phyloP scores from a whole-genome alignment of 1,140 invertebrate species.

The Drosophila ogumai region DNA sequence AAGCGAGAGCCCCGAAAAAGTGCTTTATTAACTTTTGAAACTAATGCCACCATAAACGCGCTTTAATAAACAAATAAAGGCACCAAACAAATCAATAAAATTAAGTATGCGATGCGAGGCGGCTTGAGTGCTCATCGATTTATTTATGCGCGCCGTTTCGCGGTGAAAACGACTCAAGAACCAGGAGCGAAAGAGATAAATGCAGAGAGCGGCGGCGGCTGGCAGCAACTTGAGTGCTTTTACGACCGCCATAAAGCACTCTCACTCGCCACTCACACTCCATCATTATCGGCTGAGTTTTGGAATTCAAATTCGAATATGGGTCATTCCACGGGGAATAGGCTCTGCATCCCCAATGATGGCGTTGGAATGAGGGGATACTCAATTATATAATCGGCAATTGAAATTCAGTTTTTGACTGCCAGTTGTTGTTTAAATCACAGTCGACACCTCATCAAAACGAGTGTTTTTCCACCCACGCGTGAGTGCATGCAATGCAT shows the following conservation, averaged over 20 bases:
- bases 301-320: conserved; percentile 69
- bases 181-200: conserved; percentile 41
- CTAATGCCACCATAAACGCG: conserved; percentile 5
- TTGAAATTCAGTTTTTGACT: conserved; percentile 63
- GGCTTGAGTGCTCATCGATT: conserved; percentile 72
- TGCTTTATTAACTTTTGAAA: conserved; percentile 41
- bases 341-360: conserved; percentile 10
- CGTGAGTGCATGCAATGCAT: conserved; percentile 50
- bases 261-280: conserved; percentile 33
- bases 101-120: conserved; percentile 50
- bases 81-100: conserved; percentile 65
- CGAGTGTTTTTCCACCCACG: conserved; percentile 75
- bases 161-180: conserved; percentile 53
- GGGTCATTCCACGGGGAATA: conserved; percentile 84
- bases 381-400: conserved; percentile 72
- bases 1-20: conserved; percentile 5
- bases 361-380: conserved; percentile 5
- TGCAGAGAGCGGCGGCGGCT: conserved; percentile 37
- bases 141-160: conserved; percentile 65
- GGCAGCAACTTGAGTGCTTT: conserved; percentile 53
- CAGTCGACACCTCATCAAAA: conserved; percentile 81
- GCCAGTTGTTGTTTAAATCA: conserved; percentile 74
- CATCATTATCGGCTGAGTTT: conserved; percentile 45
- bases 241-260: conserved; percentile 57
- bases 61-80: conserved; percentile 19